phyloP scores from a whole-genome alignment of 2,888 invertebrate genomes.

The Apodemia duryi region DNA sequence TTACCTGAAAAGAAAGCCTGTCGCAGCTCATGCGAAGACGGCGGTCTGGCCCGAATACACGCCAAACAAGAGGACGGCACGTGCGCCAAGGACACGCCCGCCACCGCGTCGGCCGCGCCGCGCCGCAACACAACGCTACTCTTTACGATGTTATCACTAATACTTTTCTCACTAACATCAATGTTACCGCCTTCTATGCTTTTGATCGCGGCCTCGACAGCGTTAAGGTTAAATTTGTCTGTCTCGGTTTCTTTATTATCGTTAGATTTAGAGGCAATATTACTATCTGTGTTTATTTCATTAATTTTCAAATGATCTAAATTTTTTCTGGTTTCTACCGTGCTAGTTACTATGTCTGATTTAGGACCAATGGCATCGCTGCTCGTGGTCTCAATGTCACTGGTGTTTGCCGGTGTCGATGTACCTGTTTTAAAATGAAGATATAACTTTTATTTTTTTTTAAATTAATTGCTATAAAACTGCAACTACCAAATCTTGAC shows the following conservation, averaged over 20 bases:
- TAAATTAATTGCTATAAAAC: too few species aligned
- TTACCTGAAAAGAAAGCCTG: slow-evolving; percentile 72
- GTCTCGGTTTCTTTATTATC: background rate
- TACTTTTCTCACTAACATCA: background rate
- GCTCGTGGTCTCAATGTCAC: background rate
- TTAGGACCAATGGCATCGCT: slow-evolving; percentile 2
- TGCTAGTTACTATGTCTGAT: background rate
- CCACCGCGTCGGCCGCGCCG: background rate
- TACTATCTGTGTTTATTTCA: background rate
- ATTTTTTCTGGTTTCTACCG: background rate
- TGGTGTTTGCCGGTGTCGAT: slow-evolving; percentile 6
- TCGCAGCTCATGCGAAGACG: slow-evolving; percentile 63
- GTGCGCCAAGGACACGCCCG: slow-evolving; percentile 35
- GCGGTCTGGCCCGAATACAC: slow-evolving; percentile 62
- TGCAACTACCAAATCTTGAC: too few species aligned
- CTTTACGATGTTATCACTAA: background rate
- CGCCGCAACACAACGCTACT: background rate
- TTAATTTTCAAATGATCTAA: background rate
- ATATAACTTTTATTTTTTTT: background rate
- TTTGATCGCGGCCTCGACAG: slow-evolving; percentile 2
- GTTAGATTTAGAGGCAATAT: background rate
- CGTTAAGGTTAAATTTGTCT: background rate
- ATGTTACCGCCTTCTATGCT: background rate
- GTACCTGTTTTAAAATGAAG: background rate
- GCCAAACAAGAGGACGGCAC: slow-evolving; percentile 55